Conservation (phyloP, 1,140 invertebrate species). For the Caenorhabditis inopinata region DNA sequence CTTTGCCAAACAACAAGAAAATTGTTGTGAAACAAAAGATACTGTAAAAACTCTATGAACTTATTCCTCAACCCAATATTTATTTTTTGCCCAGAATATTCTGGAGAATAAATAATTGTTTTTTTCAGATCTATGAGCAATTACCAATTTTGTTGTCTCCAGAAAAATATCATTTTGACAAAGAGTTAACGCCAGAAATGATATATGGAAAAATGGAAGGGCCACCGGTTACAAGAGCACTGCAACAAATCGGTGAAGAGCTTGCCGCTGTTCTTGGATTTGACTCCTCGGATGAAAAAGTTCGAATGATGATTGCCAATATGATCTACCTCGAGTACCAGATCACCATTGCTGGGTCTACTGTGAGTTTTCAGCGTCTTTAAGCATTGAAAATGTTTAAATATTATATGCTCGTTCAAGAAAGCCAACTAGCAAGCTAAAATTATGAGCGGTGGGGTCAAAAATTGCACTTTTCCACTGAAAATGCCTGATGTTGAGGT, state of each 20-base stretch:
- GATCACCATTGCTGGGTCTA: slow-evolving; percentile 28
- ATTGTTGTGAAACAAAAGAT: no score
- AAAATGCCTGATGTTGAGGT: no score
- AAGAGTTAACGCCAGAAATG: not conserved
- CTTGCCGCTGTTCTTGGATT: slow-evolving; percentile 10
- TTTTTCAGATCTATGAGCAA: slow-evolving; percentile 28
- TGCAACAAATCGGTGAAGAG: slow-evolving; percentile 10
- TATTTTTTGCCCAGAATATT: no score
- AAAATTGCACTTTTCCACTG: no score
- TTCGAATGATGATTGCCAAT: slow-evolving; percentile 13
- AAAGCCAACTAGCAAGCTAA: no score
- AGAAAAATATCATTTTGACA: not conserved
- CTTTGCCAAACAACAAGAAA: no score
- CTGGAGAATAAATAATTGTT: no score
- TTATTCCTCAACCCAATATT: no score
- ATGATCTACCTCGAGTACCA: slow-evolving; percentile 37
- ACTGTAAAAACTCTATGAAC: no score
- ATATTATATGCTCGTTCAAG: no score
- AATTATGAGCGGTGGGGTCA: no score
- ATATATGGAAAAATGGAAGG: not conserved
- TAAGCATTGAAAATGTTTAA: not conserved
- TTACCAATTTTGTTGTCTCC: slow-evolving; percentile 11
- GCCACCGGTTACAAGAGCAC: not conserved
- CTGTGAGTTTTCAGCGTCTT: not conserved
- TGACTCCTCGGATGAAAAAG: not conserved